Percentiles rank a stretch among this genome's conserved stretches.
Conservation (phyloP, 2,797 vertebrate species). For the Dendrocincla tyrannina region DNA sequence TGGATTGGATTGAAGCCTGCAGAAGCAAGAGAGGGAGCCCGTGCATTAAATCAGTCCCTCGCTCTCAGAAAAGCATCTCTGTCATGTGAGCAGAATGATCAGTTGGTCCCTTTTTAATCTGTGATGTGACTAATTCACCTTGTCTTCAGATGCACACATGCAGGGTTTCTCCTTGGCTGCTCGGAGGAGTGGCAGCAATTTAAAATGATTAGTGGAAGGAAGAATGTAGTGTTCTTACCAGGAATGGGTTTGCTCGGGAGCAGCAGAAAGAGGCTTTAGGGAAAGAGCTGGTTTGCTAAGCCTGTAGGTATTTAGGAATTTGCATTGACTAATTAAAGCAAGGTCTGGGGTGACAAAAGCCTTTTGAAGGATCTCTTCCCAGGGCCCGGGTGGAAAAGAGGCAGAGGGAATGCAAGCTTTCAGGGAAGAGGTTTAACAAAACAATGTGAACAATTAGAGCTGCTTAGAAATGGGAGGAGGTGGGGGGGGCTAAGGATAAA, state of each 20-base stretch:
- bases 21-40: neutral
- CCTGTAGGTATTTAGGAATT: conserved; percentile 67
- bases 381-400: neutral
- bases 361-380: conserved; percentile 34
- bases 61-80: neutral
- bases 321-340: conserved; percentile 64
- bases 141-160: neutral
- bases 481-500: conserved; percentile 16
- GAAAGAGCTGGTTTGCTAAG: conserved; percentile 51
- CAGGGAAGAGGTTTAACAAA: conserved; percentile 46
- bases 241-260: conserved; percentile 42
- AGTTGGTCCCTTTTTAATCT: neutral
- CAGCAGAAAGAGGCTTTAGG: conserved; percentile 50
- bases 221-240: neutral
- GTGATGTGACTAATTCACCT: neutral
- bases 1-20: neutral
- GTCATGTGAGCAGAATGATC: neutral
- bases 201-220: conserved; percentile 44
- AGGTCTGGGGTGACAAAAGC: conserved; percentile 54
- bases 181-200: conserved; percentile 13
- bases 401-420: conserved; percentile 30
- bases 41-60: neutral
- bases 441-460: conserved; percentile 52
- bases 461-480: conserved; percentile 54
- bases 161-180: neutral